Evolutionary conservation across 2,797 vertebrate genomes (phyloP).

Genomic region (Rhincodon typus): DNA sequence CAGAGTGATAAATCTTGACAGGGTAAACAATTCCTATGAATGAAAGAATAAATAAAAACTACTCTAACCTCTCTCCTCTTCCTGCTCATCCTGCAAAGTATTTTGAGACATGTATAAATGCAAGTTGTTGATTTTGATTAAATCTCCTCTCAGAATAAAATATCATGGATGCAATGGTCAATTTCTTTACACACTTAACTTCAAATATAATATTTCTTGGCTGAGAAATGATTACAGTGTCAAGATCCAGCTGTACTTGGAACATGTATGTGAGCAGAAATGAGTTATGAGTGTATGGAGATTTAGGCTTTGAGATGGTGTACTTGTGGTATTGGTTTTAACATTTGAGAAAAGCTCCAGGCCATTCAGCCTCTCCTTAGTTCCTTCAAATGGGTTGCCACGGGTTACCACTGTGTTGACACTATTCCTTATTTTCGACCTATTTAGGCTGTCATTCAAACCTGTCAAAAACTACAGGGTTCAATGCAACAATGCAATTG

Average conservation of each 20-base stretch:
- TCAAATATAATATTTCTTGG: not conserved
- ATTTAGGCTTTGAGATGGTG: not conserved
- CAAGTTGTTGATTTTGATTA: slow-evolving; percentile 11
- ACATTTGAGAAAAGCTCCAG: not conserved
- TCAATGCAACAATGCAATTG: not conserved
- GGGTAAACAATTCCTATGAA: not conserved
- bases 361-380: too few relatives aligned
- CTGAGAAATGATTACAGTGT: not conserved
- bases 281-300: not conserved
- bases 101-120: not conserved
- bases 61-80: not conserved
- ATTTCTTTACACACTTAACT: not conserved
- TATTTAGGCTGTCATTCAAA: not conserved
- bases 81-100: not conserved
- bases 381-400: not conserved
- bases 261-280: not conserved
- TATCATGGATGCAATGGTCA: not conserved
- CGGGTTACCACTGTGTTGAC: not conserved
- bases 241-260: not conserved
- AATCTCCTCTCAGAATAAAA: slow-evolving; percentile 18
- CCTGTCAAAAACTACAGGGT: not conserved
- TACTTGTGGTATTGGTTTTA: not conserved
- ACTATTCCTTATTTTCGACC: not conserved
- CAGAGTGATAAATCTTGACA: not conserved
- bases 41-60: not conserved